These are phyloP conservation scores for Lepidostoma basale DNA, from an alignment of 1,140 invertebrate species.

Conservation along the genomic window DNA sequence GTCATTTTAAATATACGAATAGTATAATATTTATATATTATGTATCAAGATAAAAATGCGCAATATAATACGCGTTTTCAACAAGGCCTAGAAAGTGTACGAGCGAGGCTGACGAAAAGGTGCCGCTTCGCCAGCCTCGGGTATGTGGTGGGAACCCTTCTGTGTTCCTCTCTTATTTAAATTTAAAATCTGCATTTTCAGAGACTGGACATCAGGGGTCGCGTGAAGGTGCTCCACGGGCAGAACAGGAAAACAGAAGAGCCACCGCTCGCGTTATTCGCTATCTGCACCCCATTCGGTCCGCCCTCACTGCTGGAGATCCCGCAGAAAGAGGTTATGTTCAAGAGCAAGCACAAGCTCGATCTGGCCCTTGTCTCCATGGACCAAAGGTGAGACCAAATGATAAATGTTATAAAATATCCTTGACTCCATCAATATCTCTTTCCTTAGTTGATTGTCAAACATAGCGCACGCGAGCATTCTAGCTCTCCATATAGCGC, in stretches of 20 bases:
- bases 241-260: slow-evolving; percentile 95
- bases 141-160: slow-evolving; percentile 10
- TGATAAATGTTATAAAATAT: not conserved
- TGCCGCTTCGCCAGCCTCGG: too few species aligned
- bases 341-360: slow-evolving; percentile 98
- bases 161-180: too few species aligned
- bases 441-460: too few species aligned
- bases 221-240: slow-evolving; percentile 94
- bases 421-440: too few species aligned
- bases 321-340: slow-evolving; percentile 95
- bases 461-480: too few species aligned
- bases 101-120: too few species aligned
- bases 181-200: slow-evolving; percentile 60
- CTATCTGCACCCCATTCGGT: slow-evolving; percentile 97
- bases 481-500: too few species aligned
- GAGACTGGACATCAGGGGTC: slow-evolving; percentile 96
- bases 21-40: slow-evolving; percentile 14
- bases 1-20: too few species aligned
- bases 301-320: slow-evolving; percentile 89
- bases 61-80: too few species aligned
- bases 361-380: slow-evolving; percentile 95
- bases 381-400: slow-evolving; percentile 81
- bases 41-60: too few species aligned
- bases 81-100: too few species aligned
- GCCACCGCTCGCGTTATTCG: slow-evolving; percentile 91